Base-by-base conservation (phyloP, 1,140 invertebrate genomes). In the Pseudachorutes palmiensis region DNA sequence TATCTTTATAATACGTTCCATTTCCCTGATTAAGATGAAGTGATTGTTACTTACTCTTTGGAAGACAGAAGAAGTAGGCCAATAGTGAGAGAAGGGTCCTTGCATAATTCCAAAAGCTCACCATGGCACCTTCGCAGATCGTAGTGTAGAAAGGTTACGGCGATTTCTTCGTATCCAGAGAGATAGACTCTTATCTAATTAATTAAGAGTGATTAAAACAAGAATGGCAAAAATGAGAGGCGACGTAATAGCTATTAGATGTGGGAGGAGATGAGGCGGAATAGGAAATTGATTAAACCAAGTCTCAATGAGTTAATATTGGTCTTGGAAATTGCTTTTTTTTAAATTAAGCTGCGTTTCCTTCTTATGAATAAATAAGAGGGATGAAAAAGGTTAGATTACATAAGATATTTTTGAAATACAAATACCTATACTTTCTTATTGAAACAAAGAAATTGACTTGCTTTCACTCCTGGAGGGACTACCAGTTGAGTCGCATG, bases 31-130 rank as follows among this genome's bases (percentile, higher is more conserved):
- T 9, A 19, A 9, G 19, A 45, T 45, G 9, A 45, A 45, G 36
- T 45, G 36, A 19, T 45, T 9, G 51, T 30, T 26, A 30, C 68
- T 70, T 67, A 73, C 72, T 69, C 70, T 65, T 73, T 73, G 72
- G 72, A 73, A 73, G 72, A 73, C 72, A 73, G 36, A 73, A 73
- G 69, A 73, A 73, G 63, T 73, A 73, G 72, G 72, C 72, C 72
- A 73, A 69, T 49, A 73, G 66, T 69, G 69, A 70, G 66, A 70
- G 67, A 63, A 73, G 66, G 71, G 68, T 70, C 33, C 33, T 45
- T 63, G 61, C 71, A 64, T 58, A 63, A 68, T 65, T 68, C 64
- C 65, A 57, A 70, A 70, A 57, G 29, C 64, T 73, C 69, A 73
- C 72, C 72, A 73, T 73, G 66, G 72, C 72, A 70, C 72, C 70